phyloP scores from a whole-genome alignment of 2,888 invertebrate species.

The Endotricha flammealis region DNA sequence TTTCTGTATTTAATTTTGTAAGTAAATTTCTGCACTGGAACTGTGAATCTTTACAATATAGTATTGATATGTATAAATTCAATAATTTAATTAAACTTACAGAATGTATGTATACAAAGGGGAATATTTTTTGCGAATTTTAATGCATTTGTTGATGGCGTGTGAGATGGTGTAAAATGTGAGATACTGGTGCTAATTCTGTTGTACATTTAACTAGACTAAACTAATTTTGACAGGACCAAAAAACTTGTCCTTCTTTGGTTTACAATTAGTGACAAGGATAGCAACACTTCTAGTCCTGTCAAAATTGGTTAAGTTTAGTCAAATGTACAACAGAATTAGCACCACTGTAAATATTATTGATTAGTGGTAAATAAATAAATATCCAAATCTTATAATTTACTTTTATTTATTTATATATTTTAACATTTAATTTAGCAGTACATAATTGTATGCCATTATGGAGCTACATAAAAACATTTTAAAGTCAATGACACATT shows the following conservation, averaged over 20 bases:
- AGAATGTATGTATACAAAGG: constrained; percentile 23
- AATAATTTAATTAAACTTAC: constrained; percentile 19
- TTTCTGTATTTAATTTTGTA: constrained; percentile 11
- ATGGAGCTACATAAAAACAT: not conserved
- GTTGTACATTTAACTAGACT: no score
- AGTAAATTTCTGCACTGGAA: constrained; percentile 37
- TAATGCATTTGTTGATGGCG: constrained; percentile 57
- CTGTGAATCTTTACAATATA: constrained; percentile 39
- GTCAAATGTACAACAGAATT: no score
- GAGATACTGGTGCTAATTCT: no score
- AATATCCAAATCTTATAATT: constrained; percentile 44
- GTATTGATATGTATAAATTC: constrained; percentile 27
- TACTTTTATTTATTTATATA: constrained; percentile 27
- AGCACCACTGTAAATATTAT: constrained; percentile 71
- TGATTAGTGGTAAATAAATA: constrained; percentile 64
- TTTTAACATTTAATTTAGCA: not conserved
- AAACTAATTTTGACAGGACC: no score
- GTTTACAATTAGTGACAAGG: no score
- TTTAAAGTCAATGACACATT: no score
- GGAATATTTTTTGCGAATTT: constrained; percentile 49
- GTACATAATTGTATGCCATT: not conserved
- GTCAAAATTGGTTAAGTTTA: no score
- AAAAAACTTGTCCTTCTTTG: no score
- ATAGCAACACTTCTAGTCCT: no score
- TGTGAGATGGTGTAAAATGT: constrained; percentile 38